Base-by-base conservation (phyloP, 2,113 vertebrate genomes). In the Anolis carolinensis region DNA sequence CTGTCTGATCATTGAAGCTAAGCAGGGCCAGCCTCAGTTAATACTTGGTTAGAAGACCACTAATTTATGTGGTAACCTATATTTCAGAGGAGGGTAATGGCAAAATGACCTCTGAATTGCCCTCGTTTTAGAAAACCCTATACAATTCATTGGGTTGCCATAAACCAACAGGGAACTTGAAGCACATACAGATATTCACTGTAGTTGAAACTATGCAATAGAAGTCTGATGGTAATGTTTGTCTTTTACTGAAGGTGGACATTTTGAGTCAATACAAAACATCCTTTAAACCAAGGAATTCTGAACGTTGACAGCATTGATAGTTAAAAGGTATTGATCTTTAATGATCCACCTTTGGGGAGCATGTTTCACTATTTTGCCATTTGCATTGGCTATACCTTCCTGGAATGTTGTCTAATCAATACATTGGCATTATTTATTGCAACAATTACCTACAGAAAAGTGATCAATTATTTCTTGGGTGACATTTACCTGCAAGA, bases 401-500 rank as follows among this genome's bases (percentile, higher is more conserved):
- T n/a, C 62, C 82, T 39, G 23, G 39, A 65, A 77, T 52, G 36
- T 72, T 27, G 10, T 7, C 34, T 82, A 18, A 25, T 20, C 23
- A 82, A 52, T 11, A 30, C 72, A 73, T 18, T 59, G 23, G 68
- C 55, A 73, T 59, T 55, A 55, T 72, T 82, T 82, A 21, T 32
- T 59, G 55, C 78, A 89, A 83, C 18, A 79, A 79, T 86, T 4
- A 0, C 0, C 1, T 70, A 34, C 34, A 36, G 0, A 11, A 23
- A 2, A 1, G 25, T 30, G 13, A 75, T 74, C 36, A 75, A 48
- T 65, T 48, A 84, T 84, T 75, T 84, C 18, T 36, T 65, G 59
- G 39, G 39, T 76, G 89, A 82, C 11, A 77, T 78, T 87, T 5
- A 0, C 0, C 1, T 75, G n/a, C n/a, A 36, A 0, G 7, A 27